phyloP scores from a whole-genome alignment of 2,797 vertebrate genomes.

The Nannoperca obscura region DNA sequence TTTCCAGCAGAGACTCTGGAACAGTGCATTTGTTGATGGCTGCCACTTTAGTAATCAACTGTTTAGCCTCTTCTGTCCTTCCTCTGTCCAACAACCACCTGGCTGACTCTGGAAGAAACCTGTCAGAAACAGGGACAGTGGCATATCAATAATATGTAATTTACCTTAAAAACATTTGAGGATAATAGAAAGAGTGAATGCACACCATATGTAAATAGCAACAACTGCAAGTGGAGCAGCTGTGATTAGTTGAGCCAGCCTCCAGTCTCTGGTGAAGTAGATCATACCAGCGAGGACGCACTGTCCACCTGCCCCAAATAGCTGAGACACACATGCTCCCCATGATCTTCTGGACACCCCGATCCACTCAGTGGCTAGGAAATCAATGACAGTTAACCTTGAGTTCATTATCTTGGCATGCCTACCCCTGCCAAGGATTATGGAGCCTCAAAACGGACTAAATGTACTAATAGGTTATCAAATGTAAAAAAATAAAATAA shows the following conservation, averaged over 20 bases:
- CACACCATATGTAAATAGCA: conserved; percentile 84
- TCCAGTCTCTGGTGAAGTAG: conserved; percentile 87
- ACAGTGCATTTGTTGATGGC: conserved; percentile 81
- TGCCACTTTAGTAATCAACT: conserved; percentile 85
- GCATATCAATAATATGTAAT: background rate
- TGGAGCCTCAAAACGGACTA: background rate
- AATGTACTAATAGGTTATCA: background rate
- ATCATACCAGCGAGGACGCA: conserved; percentile 83
- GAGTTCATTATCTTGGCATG: background rate
- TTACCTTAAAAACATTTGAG: background rate
- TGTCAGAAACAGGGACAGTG: conserved; percentile 49
- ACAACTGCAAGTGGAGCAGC: conserved; percentile 70
- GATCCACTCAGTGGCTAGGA: conserved; percentile 89
- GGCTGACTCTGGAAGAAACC: conserved; percentile 90
- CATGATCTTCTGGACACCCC: conserved; percentile 82
- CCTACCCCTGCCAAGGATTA: background rate
- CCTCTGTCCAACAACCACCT: conserved; percentile 87
- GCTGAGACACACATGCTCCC: conserved; percentile 80
- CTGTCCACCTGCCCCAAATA: conserved; percentile 78
- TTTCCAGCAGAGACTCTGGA: conserved; percentile 78
- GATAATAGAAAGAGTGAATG: background rate
- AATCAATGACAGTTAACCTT: background rate
- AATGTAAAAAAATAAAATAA: background rate
- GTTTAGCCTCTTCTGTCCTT: conserved; percentile 82
- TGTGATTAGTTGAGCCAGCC: conserved; percentile 82